phyloP scores from a whole-genome alignment of 2,113 vertebrate species.

The Seriola rivoliana region DNA sequence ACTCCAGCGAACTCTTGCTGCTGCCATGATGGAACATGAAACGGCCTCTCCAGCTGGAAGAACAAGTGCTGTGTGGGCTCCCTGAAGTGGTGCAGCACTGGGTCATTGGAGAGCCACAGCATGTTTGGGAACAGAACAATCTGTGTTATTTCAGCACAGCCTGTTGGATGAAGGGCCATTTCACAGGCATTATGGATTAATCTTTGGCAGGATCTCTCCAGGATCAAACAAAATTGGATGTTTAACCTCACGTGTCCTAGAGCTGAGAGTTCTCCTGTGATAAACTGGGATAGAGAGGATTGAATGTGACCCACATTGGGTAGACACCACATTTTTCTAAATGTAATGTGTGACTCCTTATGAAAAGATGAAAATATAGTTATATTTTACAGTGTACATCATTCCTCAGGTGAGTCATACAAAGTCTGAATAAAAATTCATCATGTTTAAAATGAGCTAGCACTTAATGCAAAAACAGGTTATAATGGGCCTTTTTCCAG shows the following conservation, averaged over 20 bases:
- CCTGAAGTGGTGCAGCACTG: constrained; percentile 66
- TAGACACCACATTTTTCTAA: constrained; percentile 16
- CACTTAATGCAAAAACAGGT: neutral
- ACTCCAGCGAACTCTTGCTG: constrained; percentile 31
- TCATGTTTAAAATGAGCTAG: neutral
- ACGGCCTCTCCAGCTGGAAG: constrained; percentile 68
- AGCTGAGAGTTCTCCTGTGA: constrained; percentile 43
- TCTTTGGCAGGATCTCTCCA: constrained; percentile 67
- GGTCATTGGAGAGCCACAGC: constrained; percentile 67
- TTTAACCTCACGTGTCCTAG: constrained; percentile 66
- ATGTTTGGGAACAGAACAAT: constrained; percentile 60
- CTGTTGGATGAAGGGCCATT: constrained; percentile 71
- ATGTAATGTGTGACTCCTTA: constrained; percentile 16
- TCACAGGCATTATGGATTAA: constrained; percentile 73
- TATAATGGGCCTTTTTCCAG: neutral
- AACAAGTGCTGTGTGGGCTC: constrained; percentile 67
- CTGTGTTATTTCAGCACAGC: constrained; percentile 73
- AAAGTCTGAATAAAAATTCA: neutral
- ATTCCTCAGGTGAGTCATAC: neutral
- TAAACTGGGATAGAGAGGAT: constrained; percentile 57
- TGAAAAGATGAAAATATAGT: constrained; percentile 5
- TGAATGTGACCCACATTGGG: constrained; percentile 56
- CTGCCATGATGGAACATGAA: constrained; percentile 55
- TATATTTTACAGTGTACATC: neutral
- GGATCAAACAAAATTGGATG: constrained; percentile 73